Conservation (phyloP, 2,797 vertebrate genomes). For the Emydoidea blandingii region DNA sequence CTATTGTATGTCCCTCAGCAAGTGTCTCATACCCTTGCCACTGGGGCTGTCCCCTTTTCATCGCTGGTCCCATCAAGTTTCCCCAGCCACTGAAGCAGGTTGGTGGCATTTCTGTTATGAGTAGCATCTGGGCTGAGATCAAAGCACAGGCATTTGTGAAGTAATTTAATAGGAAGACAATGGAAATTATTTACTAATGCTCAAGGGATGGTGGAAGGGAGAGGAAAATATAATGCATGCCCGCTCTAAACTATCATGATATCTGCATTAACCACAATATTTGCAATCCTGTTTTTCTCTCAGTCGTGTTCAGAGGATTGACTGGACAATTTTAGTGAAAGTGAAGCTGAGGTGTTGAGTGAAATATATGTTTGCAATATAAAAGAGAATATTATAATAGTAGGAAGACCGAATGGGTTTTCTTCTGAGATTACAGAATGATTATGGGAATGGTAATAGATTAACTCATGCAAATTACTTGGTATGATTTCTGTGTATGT, state of each 20-base stretch:
- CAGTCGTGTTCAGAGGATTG: conserved; percentile 12
- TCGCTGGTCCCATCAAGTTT: neutral
- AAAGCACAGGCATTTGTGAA: neutral
- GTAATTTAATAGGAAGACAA: neutral
- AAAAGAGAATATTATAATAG: neutral
- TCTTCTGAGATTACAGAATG: neutral
- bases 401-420: neutral
- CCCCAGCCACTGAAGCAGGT: neutral
- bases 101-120: neutral
- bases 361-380: neutral
- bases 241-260: neutral
- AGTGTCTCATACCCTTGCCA: neutral
- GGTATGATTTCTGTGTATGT: conserved; percentile 70
- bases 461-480: conserved; percentile 54
- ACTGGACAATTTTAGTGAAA: conserved; percentile 1
- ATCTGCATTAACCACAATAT: conserved; percentile 11
- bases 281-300: conserved; percentile 8
- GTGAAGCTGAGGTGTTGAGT: conserved; percentile 3
- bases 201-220: neutral
- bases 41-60: neutral
- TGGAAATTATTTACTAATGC: neutral
- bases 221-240: neutral
- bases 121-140: neutral
- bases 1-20: neutral
- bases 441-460: conserved; percentile 27